These are phyloP conservation scores for Notiomystis cincta DNA, from an alignment of 2,113 vertebrate genomes.

Conservation along the genomic window DNA sequence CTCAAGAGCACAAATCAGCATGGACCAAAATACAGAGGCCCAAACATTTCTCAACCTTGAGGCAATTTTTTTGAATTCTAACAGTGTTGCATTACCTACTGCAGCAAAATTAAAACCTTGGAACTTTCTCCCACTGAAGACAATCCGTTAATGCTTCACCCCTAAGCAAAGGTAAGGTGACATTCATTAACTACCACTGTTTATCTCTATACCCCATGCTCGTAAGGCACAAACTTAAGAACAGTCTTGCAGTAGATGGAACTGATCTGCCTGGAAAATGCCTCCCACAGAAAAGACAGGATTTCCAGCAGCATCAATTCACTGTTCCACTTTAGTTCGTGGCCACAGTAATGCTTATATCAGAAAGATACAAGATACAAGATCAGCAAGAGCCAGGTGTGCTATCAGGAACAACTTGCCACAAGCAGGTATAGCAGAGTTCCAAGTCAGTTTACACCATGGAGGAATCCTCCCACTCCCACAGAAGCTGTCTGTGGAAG, in stretches of 20 bases:
- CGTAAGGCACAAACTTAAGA: not conserved
- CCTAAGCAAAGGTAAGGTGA: not conserved
- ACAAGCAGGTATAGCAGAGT: not conserved
- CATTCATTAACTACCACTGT: not conserved
- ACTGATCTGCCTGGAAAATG: not conserved
- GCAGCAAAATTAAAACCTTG: not conserved
- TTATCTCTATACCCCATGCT: not conserved
- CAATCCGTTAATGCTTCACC: not conserved
- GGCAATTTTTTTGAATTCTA: not conserved
- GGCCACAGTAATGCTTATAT: not conserved
- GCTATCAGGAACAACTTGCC: not conserved
- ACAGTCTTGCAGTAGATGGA: not conserved
- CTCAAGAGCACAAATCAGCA: not conserved
- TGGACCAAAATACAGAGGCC: accelerated
- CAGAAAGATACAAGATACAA: no score
- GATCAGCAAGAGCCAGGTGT: not conserved
- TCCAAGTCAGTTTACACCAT: not conserved
- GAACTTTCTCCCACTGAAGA: not conserved
- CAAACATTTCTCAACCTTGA: not conserved
- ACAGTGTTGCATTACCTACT: not conserved
- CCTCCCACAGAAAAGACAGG: not conserved
- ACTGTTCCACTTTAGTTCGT: not conserved
- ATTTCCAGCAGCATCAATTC: not conserved
- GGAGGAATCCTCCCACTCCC: not conserved
- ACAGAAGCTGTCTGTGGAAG: not conserved